A percentile compares a stretch with the other conserved stretches of the same genome.
These are phyloP conservation scores for Aricia artaxerxes DNA, from an alignment of 2,888 invertebrate species.

Conservation along the genomic window DNA sequence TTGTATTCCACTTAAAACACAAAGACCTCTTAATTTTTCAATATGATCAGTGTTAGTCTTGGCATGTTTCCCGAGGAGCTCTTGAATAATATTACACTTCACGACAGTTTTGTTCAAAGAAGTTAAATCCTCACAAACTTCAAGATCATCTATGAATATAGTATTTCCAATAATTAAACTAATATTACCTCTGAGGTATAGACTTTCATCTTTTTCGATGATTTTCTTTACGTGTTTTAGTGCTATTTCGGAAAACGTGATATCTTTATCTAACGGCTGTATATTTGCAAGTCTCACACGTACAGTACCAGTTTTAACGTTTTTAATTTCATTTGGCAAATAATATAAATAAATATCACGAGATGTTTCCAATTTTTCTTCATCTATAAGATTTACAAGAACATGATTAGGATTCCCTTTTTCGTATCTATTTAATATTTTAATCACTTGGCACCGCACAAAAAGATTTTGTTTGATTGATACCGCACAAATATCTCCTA, in stretches of 20 bases:
- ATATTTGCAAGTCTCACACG: constrained; percentile 62
- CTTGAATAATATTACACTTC: constrained; percentile 75
- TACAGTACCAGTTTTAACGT: constrained; percentile 66
- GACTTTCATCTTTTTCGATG: constrained; percentile 55
- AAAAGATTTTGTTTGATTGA: constrained; percentile 68
- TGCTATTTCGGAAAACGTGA: constrained; percentile 63
- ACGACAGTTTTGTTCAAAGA: constrained; percentile 73
- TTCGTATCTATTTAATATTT: constrained; percentile 57
- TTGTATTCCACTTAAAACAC: constrained; percentile 52
- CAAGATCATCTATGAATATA: constrained; percentile 83
- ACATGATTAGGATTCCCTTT: constrained; percentile 58
- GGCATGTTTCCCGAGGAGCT: constrained; percentile 70
- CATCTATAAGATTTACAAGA: constrained; percentile 81
- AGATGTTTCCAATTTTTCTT: constrained; percentile 70
- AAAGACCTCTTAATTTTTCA: constrained; percentile 67
- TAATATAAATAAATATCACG: constrained; percentile 66
- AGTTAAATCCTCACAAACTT: constrained; percentile 77
- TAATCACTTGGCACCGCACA: constrained; percentile 79
- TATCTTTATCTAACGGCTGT: constrained; percentile 65
- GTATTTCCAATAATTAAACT: constrained; percentile 80
- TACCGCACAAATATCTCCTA: constrained; percentile 81
- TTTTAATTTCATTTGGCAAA: constrained; percentile 74
- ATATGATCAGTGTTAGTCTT: constrained; percentile 73
- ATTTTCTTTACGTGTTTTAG: constrained; percentile 53
- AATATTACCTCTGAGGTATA: constrained; percentile 73